These are phyloP conservation scores for Nycticorax nycticorax DNA, from an alignment of 2,113 vertebrate species.

Conservation along the genomic window DNA sequence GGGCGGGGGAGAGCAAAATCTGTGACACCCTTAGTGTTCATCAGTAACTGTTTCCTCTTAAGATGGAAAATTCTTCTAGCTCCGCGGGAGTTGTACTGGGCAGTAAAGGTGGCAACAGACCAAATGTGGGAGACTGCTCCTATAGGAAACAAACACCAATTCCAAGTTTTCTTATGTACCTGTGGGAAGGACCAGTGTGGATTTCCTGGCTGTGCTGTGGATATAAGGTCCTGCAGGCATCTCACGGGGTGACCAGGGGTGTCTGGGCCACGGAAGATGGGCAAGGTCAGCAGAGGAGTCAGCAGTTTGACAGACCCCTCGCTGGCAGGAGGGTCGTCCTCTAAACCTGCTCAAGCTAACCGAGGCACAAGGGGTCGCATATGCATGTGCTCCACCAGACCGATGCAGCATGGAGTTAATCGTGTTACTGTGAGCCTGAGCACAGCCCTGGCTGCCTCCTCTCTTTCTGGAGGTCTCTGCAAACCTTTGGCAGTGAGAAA, in stretches of 20 bases:
- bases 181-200: accelerated
- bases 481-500: background rate
- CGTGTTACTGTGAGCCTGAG: background rate
- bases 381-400: accelerated
- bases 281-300: background rate
- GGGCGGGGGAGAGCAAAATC: background rate
- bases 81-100: background rate
- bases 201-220: background rate
- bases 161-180: background rate
- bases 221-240: background rate
- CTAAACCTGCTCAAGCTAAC: background rate
- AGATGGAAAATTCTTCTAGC: background rate
- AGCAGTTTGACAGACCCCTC: background rate
- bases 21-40: background rate
- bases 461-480: background rate
- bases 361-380: background rate
- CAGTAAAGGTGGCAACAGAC: background rate
- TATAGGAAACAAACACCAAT: background rate
- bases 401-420: accelerated
- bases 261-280: background rate
- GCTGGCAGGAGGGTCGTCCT: background rate
- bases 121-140: background rate
- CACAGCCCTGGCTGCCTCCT: background rate
- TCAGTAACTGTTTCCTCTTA: background rate
- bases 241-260: background rate